Evolutionary conservation across 2,888 invertebrate genomes (phyloP).

Genomic region (Cheilosia impressa): DNA sequence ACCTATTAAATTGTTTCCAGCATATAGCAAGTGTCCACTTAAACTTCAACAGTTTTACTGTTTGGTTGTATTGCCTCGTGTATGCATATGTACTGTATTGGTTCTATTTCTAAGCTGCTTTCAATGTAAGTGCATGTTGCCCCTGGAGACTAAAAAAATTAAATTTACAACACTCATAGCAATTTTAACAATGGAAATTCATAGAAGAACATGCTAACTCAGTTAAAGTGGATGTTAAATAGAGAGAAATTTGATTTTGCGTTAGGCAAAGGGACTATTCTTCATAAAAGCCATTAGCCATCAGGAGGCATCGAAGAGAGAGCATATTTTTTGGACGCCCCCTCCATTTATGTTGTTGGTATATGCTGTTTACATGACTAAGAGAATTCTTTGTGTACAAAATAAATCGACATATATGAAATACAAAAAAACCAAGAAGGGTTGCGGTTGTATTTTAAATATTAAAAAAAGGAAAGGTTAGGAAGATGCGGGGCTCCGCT

Average conservation of each 20-base stretch:
- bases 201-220: constrained; percentile 21
- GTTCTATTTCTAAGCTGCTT: constrained; percentile 24
- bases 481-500: no score
- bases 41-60: neutral
- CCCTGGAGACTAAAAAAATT: constrained; percentile 24
- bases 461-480: no score
- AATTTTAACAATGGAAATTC: constrained; percentile 9
- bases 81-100: neutral
- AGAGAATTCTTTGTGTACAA: no score
- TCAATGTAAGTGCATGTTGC: constrained; percentile 47
- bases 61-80: neutral
- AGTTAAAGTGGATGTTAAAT: constrained; percentile 34
- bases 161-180: constrained; percentile 6
- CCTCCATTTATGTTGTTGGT: no score
- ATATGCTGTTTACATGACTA: no score
- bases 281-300: neutral
- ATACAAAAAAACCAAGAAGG: no score
- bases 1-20: no score
- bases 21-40: neutral
- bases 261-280: neutral
- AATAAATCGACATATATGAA: no score
- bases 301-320: neutral
- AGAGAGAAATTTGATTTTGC: constrained; percentile 27
- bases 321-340: neutral
- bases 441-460: no score